Percentiles rank a stretch among this genome's conserved stretches.
phyloP scores from a whole-genome alignment of 2,888 invertebrate species.

The Pheosia gnoma region DNA sequence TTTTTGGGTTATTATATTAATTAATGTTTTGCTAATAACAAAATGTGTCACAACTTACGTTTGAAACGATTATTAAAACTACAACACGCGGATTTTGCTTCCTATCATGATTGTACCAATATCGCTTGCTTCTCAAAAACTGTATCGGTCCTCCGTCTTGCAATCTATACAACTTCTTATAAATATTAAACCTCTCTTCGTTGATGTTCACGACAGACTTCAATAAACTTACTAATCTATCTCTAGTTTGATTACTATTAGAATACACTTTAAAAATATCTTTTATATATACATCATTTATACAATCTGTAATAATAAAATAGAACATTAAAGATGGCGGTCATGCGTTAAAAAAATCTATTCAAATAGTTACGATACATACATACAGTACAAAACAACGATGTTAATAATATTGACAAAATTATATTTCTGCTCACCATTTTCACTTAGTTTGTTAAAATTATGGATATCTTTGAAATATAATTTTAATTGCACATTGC shows the following conservation, averaged over 20 bases:
- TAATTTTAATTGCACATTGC: not conserved
- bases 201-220: constrained; percentile 30
- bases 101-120: not conserved
- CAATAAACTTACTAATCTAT: constrained; percentile 12
- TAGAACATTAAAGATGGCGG: not conserved
- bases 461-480: not conserved
- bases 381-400: not conserved
- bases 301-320: constrained; percentile 1
- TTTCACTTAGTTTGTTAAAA: too few species aligned
- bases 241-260: not conserved
- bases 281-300: not conserved
- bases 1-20: too few species aligned
- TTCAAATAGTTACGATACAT: not conserved
- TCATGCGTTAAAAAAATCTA: not conserved
- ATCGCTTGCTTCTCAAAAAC: not conserved
- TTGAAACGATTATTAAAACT: not conserved
- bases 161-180: constrained; percentile 17
- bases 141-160: constrained; percentile 8
- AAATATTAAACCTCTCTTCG: constrained; percentile 21
- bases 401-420: not conserved
- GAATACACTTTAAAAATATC: not conserved
- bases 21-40: too few species aligned
- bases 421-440: not conserved
- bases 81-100: not conserved
- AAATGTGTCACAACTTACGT: not conserved